phyloP scores from a whole-genome alignment of 2,888 invertebrate genomes.

The Atherix ibis region DNA sequence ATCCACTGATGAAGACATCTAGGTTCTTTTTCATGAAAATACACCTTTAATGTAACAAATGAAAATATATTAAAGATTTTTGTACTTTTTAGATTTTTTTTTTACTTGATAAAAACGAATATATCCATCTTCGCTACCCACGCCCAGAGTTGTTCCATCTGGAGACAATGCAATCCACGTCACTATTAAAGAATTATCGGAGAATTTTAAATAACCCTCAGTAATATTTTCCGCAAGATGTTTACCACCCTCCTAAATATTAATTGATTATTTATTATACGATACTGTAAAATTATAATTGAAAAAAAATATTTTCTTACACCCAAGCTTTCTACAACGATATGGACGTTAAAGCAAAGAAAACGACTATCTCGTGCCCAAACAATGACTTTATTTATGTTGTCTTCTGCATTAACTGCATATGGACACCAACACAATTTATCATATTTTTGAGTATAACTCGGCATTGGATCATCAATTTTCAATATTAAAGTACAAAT shows the following conservation, averaged over 20 bases:
- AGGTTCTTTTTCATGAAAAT: conserved; percentile 53
- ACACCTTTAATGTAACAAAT: conserved; percentile 38
- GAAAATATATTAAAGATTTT: no score
- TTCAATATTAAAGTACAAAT: conserved; percentile 35
- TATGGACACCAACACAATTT: conserved; percentile 90
- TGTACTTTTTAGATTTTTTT: background rate
- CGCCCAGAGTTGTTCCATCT: conserved; percentile 86
- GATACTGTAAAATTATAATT: background rate
- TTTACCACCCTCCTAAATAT: conserved; percentile 20
- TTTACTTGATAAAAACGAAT: conserved; percentile 81
- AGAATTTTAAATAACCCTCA: conserved; percentile 25
- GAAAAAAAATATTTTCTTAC: conserved; percentile 16
- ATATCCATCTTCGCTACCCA: conserved; percentile 73
- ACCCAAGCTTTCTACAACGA: conserved; percentile 23
- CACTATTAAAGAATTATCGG: conserved; percentile 45
- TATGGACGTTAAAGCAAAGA: conserved; percentile 28
- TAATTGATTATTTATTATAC: background rate
- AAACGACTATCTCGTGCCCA: conserved; percentile 57
- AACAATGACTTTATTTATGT: conserved; percentile 61
- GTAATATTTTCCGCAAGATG: conserved; percentile 21
- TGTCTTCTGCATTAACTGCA: conserved; percentile 50
- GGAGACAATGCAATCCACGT: conserved; percentile 83
- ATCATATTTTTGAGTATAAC: conserved; percentile 37
- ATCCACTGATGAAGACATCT: conserved; percentile 85
- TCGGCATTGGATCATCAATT: conserved; percentile 32